These are phyloP conservation scores for Nymphalis c-album DNA, from an alignment of 2,888 invertebrate genomes.

Conservation along the genomic window DNA sequence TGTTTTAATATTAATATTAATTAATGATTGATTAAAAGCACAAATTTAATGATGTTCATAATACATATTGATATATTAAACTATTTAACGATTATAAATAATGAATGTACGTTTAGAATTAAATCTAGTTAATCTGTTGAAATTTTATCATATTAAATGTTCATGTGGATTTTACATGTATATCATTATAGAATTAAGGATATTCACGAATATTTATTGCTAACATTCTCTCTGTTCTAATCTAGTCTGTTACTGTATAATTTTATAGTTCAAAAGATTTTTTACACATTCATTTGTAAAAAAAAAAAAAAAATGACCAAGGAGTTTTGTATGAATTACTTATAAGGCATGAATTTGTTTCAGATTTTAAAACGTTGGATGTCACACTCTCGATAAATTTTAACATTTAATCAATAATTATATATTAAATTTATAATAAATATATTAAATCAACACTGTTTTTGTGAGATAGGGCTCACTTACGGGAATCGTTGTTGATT, in stretches of 20 bases:
- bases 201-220: constrained; percentile 38
- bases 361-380: constrained; percentile 40
- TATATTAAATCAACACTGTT: constrained; percentile 59
- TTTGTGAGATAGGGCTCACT: constrained; percentile 69
- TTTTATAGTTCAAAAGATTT: constrained; percentile 39
- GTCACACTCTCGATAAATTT: constrained; percentile 41
- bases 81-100: constrained; percentile 3
- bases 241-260: constrained; percentile 52
- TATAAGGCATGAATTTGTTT: constrained; percentile 50
- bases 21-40: background rate
- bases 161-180: constrained; percentile 31
- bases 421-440: constrained; percentile 26
- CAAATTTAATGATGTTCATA: constrained; percentile 1
- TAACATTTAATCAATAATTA: constrained; percentile 37
- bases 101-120: background rate
- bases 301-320: constrained; percentile 64
- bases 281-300: no score
- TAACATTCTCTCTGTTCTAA: constrained; percentile 48
- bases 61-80: background rate
- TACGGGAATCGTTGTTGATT: constrained; percentile 56
- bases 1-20: background rate
- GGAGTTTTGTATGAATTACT: constrained; percentile 63
- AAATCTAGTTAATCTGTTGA: constrained; percentile 37
- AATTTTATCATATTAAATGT: constrained; percentile 44
- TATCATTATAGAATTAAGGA: constrained; percentile 15